phyloP scores from a whole-genome alignment of 2,797 vertebrate species.

The Gouania willdenowi region DNA sequence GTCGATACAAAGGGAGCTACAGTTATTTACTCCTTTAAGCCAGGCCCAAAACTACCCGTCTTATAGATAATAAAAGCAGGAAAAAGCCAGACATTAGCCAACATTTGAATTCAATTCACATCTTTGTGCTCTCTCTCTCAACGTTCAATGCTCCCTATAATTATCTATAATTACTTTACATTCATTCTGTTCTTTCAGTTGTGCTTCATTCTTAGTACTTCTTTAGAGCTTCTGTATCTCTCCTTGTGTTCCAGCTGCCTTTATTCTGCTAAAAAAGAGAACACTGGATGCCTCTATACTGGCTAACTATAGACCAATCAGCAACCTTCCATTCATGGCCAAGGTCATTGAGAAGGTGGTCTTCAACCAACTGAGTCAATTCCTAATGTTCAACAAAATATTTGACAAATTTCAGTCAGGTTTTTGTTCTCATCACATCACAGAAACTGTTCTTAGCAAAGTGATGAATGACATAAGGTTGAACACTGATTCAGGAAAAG shows the following conservation, averaged over 20 bases:
- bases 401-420: too few relatives aligned
- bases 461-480: too few relatives aligned
- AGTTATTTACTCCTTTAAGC: conserved; percentile 30
- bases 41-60: conserved; percentile 39
- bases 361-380: too few relatives aligned
- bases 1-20: conserved; percentile 25
- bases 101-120: conserved; percentile 28
- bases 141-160: conserved; percentile 32
- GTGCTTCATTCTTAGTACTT: conserved; percentile 30
- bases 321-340: too few relatives aligned
- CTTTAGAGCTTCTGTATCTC: conserved; percentile 42
- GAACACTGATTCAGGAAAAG: too few relatives aligned
- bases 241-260: conserved; percentile 13
- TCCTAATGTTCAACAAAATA: too few relatives aligned
- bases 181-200: conserved; percentile 33
- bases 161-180: conserved; percentile 42
- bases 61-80: conserved; percentile 38
- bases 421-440: too few relatives aligned
- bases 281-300: too few relatives aligned
- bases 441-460: too few relatives aligned
- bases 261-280: too few relatives aligned
- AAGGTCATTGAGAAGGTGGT: too few relatives aligned
- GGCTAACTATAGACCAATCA: too few relatives aligned
- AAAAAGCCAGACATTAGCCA: conserved; percentile 26
- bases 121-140: conserved; percentile 14